Evolutionary conservation across 2,888 invertebrate species (phyloP), one percentile per base, ranked within the genome.

Genomic region (Opisthograptis luteolata): DNA sequence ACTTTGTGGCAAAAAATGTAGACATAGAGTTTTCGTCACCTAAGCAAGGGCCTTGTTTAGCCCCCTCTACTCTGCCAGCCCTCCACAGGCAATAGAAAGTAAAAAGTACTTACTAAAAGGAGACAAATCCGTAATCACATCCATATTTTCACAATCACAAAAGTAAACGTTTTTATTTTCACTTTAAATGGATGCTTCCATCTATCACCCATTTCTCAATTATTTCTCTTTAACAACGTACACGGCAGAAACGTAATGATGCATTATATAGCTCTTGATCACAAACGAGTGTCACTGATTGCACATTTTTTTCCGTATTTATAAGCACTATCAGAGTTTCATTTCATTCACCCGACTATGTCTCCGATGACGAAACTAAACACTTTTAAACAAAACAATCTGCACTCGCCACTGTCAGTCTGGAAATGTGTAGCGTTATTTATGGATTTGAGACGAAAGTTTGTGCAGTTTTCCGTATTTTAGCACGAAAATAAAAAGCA

Each of bases 161-260:
- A 58, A 45, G 55, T 22, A 55, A 76, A 70, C 68, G 84, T 80
- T 76, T 76, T 81, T 64, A 63, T 76, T 86, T 86, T 88, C 79
- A 84, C 84, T 84, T 81, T 87, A 52, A 79, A 84, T 77, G 85
- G 87, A 70, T 84, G 82, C 71, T 84, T 86, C 44, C 85, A 76
- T 59, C 78, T 84, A 81, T 87, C 87, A 84, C 84, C 89, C 89
- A 90, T 90, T 80, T 84, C 87, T 86, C 72, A 73, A 54, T 70
- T 73, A 80, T 82, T 78, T 74, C 74, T 67, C 62, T 53, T 42
- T 65, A 50, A 66, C 64, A 67, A 62, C 62, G 9, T 39, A 36
- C 53, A 55, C 53, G 43, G 42, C 35, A 44, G 2, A 50, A 44
- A 39, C 22, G 44, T 60, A 51, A 54, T 42, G 35, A 62, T 62